Conservation (phyloP, 2,113 vertebrate species). For the Prinia subflava region DNA sequence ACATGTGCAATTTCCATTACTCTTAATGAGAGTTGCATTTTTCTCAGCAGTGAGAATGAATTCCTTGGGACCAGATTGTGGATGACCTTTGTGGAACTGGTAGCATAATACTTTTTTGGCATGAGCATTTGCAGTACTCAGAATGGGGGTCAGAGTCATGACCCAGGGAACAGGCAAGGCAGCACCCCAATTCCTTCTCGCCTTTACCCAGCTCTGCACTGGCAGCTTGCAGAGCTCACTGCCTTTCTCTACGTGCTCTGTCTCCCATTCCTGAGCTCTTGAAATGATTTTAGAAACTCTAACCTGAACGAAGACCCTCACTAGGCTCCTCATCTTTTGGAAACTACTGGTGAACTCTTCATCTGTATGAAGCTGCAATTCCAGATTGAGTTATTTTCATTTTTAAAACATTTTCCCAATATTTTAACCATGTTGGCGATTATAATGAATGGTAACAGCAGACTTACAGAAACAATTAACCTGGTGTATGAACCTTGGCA, state of each 20-base stretch:
- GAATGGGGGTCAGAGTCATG: neutral
- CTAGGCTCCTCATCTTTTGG: neutral
- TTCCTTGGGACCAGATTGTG: neutral
- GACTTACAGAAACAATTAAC: neutral
- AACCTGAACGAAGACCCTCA: neutral
- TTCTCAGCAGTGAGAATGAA: slow-evolving; percentile 6
- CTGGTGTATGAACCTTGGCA: neutral
- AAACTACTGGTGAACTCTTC: neutral
- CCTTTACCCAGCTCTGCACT: rapidly evolving
- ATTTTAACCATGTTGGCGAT: neutral
- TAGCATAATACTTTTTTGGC: neutral
- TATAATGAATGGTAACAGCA: neutral
- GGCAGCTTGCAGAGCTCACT: rapidly evolving
- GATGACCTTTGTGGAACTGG: neutral
- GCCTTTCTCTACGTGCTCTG: neutral
- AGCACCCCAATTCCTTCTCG: neutral
- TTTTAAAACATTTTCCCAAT: neutral
- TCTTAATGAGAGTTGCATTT: slow-evolving; percentile 15
- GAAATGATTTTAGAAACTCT: neutral
- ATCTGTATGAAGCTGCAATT: neutral
- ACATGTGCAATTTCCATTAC: slow-evolving; percentile 51
- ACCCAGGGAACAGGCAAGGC: neutral
- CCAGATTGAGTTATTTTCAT: neutral
- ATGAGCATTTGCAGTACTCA: neutral
- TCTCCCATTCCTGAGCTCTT: neutral